phyloP scores from a whole-genome alignment of 2,797 vertebrate genomes.

The Vireo griseus region DNA sequence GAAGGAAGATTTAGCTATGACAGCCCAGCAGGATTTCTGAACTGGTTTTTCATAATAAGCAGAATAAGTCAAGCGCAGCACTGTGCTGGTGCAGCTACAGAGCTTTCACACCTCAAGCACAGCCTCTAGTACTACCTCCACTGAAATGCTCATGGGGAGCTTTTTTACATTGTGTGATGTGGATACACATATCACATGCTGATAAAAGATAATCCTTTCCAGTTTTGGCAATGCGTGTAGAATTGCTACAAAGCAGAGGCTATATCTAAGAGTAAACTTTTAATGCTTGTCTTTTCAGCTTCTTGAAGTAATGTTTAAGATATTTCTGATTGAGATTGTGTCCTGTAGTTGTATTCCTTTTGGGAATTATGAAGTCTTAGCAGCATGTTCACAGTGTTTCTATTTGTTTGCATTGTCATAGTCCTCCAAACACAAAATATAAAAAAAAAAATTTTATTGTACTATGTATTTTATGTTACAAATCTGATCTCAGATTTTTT shows the following conservation, averaged over 20 bases:
- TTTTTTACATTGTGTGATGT: neutral
- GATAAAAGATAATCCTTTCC: neutral
- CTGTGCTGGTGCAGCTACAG: neutral
- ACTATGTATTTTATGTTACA: neutral
- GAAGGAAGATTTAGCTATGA: neutral
- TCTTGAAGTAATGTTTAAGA: neutral
- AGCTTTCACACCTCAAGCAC: neutral
- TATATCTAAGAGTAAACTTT: neutral
- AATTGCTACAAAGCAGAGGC: neutral
- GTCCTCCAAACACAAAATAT: neutral
- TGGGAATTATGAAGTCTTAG: neutral
- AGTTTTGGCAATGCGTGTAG: neutral
- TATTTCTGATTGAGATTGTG: neutral
- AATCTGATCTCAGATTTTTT: neutral
- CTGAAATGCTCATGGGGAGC: accelerated
- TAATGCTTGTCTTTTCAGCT: neutral
- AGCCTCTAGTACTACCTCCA: no score
- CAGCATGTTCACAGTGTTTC: neutral
- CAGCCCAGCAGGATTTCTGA: neutral
- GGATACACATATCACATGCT: accelerated
- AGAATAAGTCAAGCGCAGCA: neutral
- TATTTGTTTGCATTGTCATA: neutral
- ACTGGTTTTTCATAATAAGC: neutral
- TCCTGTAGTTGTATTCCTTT: neutral
- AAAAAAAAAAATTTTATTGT: neutral